phyloP scores from a whole-genome alignment of 1,140 invertebrate genomes.

The Carposina sasakii region DNA sequence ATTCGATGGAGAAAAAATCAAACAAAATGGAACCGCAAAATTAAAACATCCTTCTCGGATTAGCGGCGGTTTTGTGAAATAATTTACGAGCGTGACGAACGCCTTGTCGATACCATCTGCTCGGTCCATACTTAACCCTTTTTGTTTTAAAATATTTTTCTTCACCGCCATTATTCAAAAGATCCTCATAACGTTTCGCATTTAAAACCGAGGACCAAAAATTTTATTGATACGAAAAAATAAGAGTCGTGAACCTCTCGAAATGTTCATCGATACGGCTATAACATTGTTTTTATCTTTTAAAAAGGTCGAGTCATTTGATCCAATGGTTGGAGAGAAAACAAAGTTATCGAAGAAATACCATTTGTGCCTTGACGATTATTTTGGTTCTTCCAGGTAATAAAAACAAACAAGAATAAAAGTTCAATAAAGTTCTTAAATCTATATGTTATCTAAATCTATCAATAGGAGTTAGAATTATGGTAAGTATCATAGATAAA shows the following conservation, averaged over 20 bases:
- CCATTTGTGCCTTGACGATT: no score
- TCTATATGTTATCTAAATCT: no score
- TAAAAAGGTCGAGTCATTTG: conserved; percentile 29
- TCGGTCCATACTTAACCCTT: conserved; percentile 60
- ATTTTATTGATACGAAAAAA: conserved; percentile 66
- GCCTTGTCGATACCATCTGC: conserved; percentile 63
- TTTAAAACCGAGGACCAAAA: conserved; percentile 48
- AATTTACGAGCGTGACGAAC: conserved; percentile 68
- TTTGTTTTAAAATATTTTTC: conserved; percentile 64
- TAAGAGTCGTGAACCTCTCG: conserved; percentile 51
- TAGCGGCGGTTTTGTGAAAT: conserved; percentile 65
- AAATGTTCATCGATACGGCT: conserved; percentile 37
- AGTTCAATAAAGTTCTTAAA: no score
- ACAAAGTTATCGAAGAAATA: no score
- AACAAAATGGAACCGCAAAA: conserved; percentile 55
- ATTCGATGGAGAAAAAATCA: conserved; percentile 38
- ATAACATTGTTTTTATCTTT: conserved; percentile 38
- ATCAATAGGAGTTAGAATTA: no score
- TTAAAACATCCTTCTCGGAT: conserved; percentile 65
- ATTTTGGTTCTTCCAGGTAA: no score
- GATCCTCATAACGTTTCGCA: conserved; percentile 59
- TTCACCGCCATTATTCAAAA: conserved; percentile 66
- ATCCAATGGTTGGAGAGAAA: conserved; percentile 30
- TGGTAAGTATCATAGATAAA: no score
- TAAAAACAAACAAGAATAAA: no score